These are phyloP conservation scores for Sylvicola fuscatus DNA, from an alignment of 2,888 invertebrate species.

Conservation along the genomic window DNA sequence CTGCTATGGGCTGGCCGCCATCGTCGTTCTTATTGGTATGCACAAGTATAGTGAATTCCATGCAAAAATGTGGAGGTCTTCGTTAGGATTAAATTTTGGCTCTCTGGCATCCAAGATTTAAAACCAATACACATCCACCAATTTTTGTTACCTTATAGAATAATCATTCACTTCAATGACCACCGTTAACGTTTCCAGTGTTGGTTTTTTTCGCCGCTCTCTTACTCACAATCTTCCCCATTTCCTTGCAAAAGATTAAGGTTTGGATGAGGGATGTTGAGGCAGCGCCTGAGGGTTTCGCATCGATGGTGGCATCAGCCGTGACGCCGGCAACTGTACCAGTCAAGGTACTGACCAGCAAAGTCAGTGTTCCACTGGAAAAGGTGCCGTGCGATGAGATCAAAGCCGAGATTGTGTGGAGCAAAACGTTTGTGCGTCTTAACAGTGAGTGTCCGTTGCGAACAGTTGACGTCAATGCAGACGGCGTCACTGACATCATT, in stretches of 20 bases:
- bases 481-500: conserved; percentile 48
- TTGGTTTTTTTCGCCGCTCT: conserved; percentile 32
- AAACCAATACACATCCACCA: too few relatives aligned
- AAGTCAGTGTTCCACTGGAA: conserved; percentile 14
- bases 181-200: too few relatives aligned
- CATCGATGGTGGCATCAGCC: too few relatives aligned
- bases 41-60: too few relatives aligned
- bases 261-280: conserved; percentile 24
- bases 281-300: too few relatives aligned
- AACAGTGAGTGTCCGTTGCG: conserved; percentile 54
- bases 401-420: conserved; percentile 34
- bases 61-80: too few relatives aligned
- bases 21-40: conserved; percentile 35
- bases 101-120: too few relatives aligned
- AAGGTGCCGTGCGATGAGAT: conserved; percentile 24
- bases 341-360: too few relatives aligned
- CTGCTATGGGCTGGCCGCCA: conserved; percentile 39
- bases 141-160: too few relatives aligned
- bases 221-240: conserved; percentile 40
- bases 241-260: conserved; percentile 28
- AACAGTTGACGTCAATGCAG: conserved; percentile 47
- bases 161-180: too few relatives aligned
- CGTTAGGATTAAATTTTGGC: too few relatives aligned
- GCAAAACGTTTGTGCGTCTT: conserved; percentile 41
- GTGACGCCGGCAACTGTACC: too few relatives aligned